Evolutionary conservation across 2,113 vertebrate genomes (phyloP), one percentile per base, ranked within the genome.

Genomic region (Vimba vimba): DNA sequence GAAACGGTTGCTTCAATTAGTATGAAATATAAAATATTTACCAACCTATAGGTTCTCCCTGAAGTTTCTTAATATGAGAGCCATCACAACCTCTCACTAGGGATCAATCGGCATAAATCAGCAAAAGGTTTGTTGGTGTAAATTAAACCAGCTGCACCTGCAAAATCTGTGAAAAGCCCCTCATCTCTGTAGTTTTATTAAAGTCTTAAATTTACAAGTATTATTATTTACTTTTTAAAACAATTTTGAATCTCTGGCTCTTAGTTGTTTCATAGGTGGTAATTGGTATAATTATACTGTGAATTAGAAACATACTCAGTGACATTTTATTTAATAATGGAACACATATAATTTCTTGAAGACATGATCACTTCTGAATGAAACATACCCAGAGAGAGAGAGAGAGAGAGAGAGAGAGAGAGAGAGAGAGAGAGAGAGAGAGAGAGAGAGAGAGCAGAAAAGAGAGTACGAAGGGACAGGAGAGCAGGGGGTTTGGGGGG

Each of bases 21-120:
- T 45, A 52, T 59, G 25, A 66, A 59, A 88, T 47, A 23, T 27
- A 50, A 60, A 71, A 82, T 30, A 84, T 57, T 84, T 82, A 74
- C 79, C 77, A 79, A 85, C 83, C 86, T 59, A 87, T 83, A 79
- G 79, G 79, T 66, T 73, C 45, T 87, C 74, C 73, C 73, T 79
- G 64, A 89, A 87, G 73, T 73, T 25, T 69, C 64, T 87, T 68
- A 60, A 89, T 85, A 89, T 83, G 86, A 87, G 76, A 69, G 66
- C 79, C 62, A 85, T 85, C 75, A 77, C 25, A 77, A 77, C 75
- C 75, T 55, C 27, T 55, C 47, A 19, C 47, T 55, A 52, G 25
- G 75, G 75, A 77, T 77, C 47, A 77, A 55, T 77, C 17, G 7
- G 47, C 17, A 27, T 52, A 77, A 77, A 77, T 55, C 25, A 19